A percentile compares a stretch with the other conserved stretches of the same genome.
phyloP scores from a whole-genome alignment of 1,140 invertebrate genomes.

The Scaptomyza montana region DNA sequence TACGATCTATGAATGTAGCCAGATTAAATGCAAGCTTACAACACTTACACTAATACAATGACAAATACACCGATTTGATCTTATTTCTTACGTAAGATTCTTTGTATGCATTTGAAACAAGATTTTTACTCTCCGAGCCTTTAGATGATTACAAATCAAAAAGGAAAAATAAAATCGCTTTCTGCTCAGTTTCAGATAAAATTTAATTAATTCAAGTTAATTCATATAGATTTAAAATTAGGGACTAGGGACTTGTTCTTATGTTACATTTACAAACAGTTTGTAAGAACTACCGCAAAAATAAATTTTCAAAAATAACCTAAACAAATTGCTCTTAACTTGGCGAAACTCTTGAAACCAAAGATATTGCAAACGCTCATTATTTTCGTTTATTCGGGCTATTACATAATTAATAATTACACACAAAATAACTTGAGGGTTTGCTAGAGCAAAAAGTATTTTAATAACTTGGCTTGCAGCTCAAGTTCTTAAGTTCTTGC shows the following conservation, averaged over 20 bases:
- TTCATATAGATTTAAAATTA: no score
- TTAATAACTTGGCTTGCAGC: conserved; percentile 63
- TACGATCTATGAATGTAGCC: no score
- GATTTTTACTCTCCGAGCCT: no score
- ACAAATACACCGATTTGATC: no score
- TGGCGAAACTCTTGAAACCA: conserved; percentile 17
- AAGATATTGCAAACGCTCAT: conserved; percentile 39
- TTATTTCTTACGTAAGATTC: no score
- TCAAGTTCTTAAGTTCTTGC: conserved; percentile 33
- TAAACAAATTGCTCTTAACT: conserved; percentile 10
- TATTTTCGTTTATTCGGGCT: conserved; percentile 40
- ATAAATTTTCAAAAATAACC: neutral
- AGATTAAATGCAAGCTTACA: no score
- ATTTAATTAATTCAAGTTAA: no score
- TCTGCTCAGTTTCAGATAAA: neutral
- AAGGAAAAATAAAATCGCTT: conserved; percentile 6
- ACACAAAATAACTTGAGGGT: conserved; percentile 21
- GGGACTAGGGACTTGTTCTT: no score
- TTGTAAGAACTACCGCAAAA: neutral
- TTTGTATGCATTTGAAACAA: no score
- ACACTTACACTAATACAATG: no score
- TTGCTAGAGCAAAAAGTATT: conserved; percentile 51
- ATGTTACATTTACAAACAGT: no score
- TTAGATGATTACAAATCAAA: no score
- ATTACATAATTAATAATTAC: conserved; percentile 81